These are phyloP conservation scores for Andinoacara biseriatus DNA, from an alignment of 2,113 vertebrate genomes.

Conservation along the genomic window DNA sequence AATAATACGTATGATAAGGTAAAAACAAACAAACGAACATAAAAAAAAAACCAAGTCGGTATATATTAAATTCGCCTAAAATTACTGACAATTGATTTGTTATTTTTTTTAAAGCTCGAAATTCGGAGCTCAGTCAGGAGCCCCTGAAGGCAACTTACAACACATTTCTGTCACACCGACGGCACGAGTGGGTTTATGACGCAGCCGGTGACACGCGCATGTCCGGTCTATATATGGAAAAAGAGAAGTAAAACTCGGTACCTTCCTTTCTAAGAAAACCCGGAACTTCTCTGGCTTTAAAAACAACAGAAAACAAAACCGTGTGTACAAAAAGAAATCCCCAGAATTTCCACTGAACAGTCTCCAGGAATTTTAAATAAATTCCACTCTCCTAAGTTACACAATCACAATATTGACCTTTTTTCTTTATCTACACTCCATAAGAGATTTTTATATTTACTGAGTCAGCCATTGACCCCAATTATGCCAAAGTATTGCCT, in stretches of 20 bases:
- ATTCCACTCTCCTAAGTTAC: not conserved
- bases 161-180: not conserved
- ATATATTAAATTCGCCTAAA: not conserved
- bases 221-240: not conserved
- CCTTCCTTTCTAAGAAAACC: not conserved
- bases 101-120: fast-evolving
- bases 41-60: not conserved
- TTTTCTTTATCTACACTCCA: not conserved
- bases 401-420: not conserved
- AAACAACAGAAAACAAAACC: constrained; percentile 57
- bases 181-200: not conserved
- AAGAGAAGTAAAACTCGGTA: not conserved
- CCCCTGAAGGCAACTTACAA: constrained; percentile 38
- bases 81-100: not conserved
- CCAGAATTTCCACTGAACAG: constrained; percentile 2
- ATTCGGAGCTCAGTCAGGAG: not conserved
- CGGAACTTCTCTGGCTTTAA: not conserved
- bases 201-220: not conserved
- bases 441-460: not conserved
- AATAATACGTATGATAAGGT: too few species aligned
- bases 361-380: not conserved
- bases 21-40: too few species aligned
- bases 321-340: not conserved
- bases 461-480: not conserved
- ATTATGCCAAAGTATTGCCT: not conserved